Percentiles rank a stretch among this genome's conserved stretches.
Conservation (phyloP, 2,797 vertebrate species). For the Champsocephalus esox region DNA sequence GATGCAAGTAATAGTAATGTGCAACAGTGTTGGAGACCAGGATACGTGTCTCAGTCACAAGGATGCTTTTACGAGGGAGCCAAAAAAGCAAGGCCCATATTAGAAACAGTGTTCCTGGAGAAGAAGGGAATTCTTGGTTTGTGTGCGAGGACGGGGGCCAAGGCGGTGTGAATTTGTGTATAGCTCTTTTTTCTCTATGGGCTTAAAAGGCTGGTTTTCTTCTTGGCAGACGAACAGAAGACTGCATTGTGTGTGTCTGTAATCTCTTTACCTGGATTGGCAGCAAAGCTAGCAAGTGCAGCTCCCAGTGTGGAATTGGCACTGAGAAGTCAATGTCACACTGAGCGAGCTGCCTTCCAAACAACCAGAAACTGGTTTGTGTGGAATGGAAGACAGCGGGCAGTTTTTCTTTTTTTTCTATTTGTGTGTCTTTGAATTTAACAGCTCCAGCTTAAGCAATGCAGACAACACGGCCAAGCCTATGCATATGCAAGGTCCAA, state of each 20-base stretch:
- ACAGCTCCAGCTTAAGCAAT: constrained; percentile 30
- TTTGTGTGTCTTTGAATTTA: constrained; percentile 49
- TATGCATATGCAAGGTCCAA: constrained; percentile 32
- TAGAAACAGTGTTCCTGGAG: constrained; percentile 75
- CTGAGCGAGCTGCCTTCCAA: constrained; percentile 75
- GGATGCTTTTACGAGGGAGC: constrained; percentile 56
- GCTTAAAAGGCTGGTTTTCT: constrained; percentile 83
- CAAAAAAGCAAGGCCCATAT: constrained; percentile 52
- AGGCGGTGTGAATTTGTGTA: constrained; percentile 74
- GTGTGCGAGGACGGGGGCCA: constrained; percentile 65
- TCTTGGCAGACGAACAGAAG: constrained; percentile 87
- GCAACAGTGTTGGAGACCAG: constrained; percentile 70
- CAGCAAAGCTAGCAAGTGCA: constrained; percentile 81
- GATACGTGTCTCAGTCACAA: constrained; percentile 66
- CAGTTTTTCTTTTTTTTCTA: constrained; percentile 9
- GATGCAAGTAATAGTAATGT: constrained; percentile 87
- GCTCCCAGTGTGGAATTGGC: constrained; percentile 82
- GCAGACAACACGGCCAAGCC: constrained; percentile 20
- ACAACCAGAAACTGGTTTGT: constrained; percentile 67
- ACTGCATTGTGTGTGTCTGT: constrained; percentile 86
- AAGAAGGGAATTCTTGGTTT: constrained; percentile 75
- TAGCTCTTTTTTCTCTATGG: constrained; percentile 47
- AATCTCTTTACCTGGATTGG: constrained; percentile 89
- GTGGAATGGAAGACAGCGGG: constrained; percentile 42
- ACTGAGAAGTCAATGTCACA: constrained; percentile 83